phyloP scores from a whole-genome alignment of 1,140 invertebrate genomes.

The Platorchestia sp. region DNA sequence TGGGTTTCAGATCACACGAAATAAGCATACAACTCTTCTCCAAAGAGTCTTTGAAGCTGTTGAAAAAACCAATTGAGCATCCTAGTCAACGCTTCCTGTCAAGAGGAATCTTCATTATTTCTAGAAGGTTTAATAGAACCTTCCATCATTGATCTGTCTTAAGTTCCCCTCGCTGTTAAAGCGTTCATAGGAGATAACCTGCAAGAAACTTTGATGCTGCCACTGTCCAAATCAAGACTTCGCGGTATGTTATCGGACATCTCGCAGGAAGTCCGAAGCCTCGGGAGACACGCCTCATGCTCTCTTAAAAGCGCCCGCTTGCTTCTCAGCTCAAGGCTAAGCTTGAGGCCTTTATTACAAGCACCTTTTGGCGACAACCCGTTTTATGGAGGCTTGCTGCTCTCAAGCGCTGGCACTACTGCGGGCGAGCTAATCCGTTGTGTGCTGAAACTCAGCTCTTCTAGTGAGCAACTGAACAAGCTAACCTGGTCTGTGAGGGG shows the following conservation, averaged over 20 bases:
- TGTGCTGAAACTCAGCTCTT: background rate
- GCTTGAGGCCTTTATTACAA: background rate
- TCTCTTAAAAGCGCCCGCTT: background rate
- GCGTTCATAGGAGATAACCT: background rate
- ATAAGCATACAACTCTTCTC: background rate
- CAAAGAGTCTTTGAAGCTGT: background rate
- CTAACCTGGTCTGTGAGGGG: background rate
- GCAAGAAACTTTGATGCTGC: background rate
- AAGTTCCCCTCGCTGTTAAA: conserved; percentile 9
- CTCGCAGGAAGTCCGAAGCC: conserved; percentile 23
- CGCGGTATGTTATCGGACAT: conserved; percentile 38
- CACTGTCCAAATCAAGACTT: conserved; percentile 17
- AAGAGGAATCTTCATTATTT: background rate
- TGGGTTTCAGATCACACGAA: background rate
- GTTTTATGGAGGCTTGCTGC: background rate
- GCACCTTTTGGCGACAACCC: background rate
- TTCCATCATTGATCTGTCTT: background rate
- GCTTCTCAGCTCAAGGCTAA: background rate
- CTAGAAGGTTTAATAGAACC: background rate
- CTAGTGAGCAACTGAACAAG: background rate
- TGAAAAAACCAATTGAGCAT: background rate
- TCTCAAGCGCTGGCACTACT: background rate
- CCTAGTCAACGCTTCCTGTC: background rate
- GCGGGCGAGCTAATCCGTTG: too few relatives aligned
- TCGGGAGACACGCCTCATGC: background rate